phyloP scores from a whole-genome alignment of 2,888 invertebrate species.

The Caenorhabditis sp. region DNA sequence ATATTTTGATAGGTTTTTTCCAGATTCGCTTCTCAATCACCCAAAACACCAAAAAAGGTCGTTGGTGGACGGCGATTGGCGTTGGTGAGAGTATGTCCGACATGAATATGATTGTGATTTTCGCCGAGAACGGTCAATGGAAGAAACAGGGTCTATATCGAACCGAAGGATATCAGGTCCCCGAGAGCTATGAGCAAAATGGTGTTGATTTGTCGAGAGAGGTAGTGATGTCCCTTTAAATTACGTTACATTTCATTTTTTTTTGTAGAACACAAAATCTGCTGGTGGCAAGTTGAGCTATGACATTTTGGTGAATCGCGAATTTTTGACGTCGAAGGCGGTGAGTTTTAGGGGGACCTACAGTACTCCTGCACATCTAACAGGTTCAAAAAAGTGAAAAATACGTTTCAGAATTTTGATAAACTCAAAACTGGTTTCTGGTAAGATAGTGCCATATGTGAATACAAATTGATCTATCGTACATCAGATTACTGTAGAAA shows the following conservation, averaged over 20 bases:
- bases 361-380: too few relatives aligned
- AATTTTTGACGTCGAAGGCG: slow-evolving; percentile 34
- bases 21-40: slow-evolving; percentile 31
- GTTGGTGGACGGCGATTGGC: slow-evolving; percentile 55
- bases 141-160: slow-evolving; percentile 44
- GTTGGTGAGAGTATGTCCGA: slow-evolving; percentile 52
- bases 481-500: too few relatives aligned
- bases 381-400: too few relatives aligned
- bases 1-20: too few relatives aligned
- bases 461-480: too few relatives aligned
- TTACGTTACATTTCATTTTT: background rate
- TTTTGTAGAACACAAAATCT: slow-evolving; percentile 11
- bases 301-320: slow-evolving; percentile 30
- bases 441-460: too few relatives aligned
- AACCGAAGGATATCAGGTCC: slow-evolving; percentile 39
- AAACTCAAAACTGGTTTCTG: too few relatives aligned
- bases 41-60: slow-evolving; percentile 52
- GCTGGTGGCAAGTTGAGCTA: background rate
- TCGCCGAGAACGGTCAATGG: slow-evolving; percentile 48
- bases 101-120: slow-evolving; percentile 44
- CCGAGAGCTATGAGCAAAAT: slow-evolving; percentile 8
- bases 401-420: too few relatives aligned
- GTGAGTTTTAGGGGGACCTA: slow-evolving; percentile 15
- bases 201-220: slow-evolving; percentile 20
- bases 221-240: background rate